phyloP scores from a whole-genome alignment of 2,888 invertebrate genomes.

The Teinopalpus imperialis region DNA sequence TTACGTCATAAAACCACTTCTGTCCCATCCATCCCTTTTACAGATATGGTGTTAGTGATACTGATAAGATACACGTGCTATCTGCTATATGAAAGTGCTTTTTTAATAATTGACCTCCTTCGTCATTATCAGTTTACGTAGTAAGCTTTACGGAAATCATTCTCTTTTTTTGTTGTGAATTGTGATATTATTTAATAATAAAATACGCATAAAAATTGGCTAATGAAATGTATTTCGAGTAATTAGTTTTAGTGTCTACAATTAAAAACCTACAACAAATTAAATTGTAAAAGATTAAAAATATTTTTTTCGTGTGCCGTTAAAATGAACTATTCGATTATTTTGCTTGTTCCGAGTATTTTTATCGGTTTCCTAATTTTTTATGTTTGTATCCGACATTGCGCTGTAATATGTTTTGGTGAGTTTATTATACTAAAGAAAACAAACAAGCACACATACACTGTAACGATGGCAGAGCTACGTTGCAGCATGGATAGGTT shows the following conservation, averaged over 20 bases:
- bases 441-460: too few species aligned
- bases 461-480: too few species aligned
- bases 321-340: conserved; percentile 17
- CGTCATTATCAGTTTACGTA: conserved; percentile 6
- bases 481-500: too few species aligned
- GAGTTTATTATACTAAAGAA: conserved; percentile 2
- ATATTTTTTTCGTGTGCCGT: background rate
- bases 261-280: too few species aligned
- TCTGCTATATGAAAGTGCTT: conserved; percentile 31
- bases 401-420: conserved; percentile 20
- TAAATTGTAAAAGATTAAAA: background rate
- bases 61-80: conserved; percentile 33
- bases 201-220: too few species aligned
- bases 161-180: background rate
- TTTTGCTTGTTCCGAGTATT: conserved; percentile 21
- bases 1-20: conserved; percentile 34
- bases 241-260: too few species aligned
- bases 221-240: too few species aligned
- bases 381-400: conserved; percentile 18
- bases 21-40: conserved; percentile 28
- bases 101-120: conserved; percentile 24
- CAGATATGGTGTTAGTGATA: conserved; percentile 32
- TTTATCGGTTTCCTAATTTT: conserved; percentile 8
- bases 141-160: conserved; percentile 11
- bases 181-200: background rate